Conservation (phyloP, 2,113 vertebrate genomes). For the Cervus canadensis region DNA sequence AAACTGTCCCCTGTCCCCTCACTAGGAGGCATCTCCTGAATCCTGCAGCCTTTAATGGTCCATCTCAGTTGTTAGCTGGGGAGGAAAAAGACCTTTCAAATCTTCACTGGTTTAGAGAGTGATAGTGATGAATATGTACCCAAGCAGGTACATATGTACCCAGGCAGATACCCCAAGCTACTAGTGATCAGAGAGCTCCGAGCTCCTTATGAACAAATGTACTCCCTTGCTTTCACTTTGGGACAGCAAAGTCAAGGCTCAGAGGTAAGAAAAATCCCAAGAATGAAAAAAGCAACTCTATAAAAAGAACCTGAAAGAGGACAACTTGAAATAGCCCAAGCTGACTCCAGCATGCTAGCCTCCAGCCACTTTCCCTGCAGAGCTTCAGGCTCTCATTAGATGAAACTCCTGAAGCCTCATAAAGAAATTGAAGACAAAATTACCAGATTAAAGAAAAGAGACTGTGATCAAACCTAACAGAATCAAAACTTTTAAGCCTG, state of each 20-base stretch:
- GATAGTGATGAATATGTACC: not conserved
- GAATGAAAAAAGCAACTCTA: conserved; percentile 53
- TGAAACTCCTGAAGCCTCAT: conserved; percentile 43
- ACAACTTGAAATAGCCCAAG: conserved; percentile 52
- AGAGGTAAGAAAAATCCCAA: conserved; percentile 41
- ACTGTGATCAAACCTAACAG: not conserved
- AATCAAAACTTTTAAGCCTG: conserved; percentile 38
- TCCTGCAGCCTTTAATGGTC: not conserved
- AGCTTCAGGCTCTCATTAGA: conserved; percentile 26
- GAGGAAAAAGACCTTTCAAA: not conserved
- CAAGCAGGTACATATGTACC: not conserved
- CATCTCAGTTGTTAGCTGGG: not conserved
- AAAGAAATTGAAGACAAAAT: conserved; percentile 46
- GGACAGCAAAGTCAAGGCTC: conserved; percentile 40
- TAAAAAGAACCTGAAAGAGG: conserved; percentile 62
- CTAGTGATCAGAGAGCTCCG: not conserved
- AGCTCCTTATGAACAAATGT: not conserved
- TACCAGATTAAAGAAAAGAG: conserved; percentile 55
- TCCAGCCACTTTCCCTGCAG: not conserved
- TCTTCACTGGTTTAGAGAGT: not conserved
- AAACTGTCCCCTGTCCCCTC: not conserved
- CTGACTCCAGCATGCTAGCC: conserved; percentile 20
- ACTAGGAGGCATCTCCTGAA: not conserved
- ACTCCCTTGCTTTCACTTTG: not conserved
- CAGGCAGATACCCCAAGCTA: not conserved